These are phyloP conservation scores for Agonopterix arenella DNA, from an alignment of 2,888 invertebrate genomes.

Conservation along the genomic window DNA sequence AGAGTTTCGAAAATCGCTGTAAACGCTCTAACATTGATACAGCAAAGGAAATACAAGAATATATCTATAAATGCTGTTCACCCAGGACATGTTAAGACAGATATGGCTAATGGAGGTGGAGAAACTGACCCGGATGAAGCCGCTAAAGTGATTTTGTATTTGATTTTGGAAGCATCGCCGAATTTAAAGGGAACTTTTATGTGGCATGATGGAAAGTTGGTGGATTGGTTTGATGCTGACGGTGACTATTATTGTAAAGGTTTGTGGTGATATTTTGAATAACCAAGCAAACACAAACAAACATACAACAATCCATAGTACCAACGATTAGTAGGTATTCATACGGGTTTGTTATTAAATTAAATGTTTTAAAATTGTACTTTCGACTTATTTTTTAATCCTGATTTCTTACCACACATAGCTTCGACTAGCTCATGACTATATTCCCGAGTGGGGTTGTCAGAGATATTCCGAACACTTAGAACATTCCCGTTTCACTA, in stretches of 20 bases:
- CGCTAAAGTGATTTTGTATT: constrained; percentile 74
- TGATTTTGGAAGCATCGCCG: constrained; percentile 78
- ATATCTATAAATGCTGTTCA: constrained; percentile 61
- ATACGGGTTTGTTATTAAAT: too few relatives aligned
- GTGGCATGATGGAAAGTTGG: constrained; percentile 77
- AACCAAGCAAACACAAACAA: too few relatives aligned
- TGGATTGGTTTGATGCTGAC: constrained; percentile 72
- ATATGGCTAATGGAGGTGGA: constrained; percentile 72
- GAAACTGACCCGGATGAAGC: constrained; percentile 77
- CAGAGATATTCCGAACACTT: too few relatives aligned
- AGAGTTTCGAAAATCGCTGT: constrained; percentile 61
- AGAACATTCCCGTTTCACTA: too few relatives aligned
- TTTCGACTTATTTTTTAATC: too few relatives aligned
- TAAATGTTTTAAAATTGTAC: too few relatives aligned
- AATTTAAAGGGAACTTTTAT: constrained; percentile 80
- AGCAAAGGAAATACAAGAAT: constrained; percentile 50
- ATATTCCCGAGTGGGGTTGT: too few relatives aligned
- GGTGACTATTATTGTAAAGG: constrained; percentile 42
- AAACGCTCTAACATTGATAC: constrained; percentile 56
- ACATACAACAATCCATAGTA: too few relatives aligned
- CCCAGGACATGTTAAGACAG: constrained; percentile 56
- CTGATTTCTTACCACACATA: too few relatives aligned
- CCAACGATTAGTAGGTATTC: too few relatives aligned
- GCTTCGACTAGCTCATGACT: too few relatives aligned
- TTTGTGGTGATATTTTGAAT: not conserved